Evolutionary conservation across 2,888 invertebrate species (phyloP), one percentile per base, ranked within the genome.

Genomic region (Neoascia interrupta): DNA sequence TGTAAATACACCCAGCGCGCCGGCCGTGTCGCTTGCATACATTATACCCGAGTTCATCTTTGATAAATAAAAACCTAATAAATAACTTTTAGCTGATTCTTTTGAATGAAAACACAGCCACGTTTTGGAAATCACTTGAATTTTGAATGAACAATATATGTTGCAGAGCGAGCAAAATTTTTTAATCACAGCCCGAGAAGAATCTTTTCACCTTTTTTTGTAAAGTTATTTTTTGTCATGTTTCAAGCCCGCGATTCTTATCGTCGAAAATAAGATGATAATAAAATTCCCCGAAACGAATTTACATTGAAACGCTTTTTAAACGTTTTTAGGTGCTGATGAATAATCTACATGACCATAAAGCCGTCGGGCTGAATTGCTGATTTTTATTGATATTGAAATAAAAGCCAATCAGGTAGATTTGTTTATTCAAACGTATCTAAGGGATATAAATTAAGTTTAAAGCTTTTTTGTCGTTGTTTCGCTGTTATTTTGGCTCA

Each of bases 231-330:
- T n/a, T n/a, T n/a, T n/a, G n/a, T n/a, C n/a, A n/a, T n/a, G n/a
- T n/a, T n/a, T n/a, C n/a, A n/a, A n/a, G n/a, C n/a, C n/a, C 21
- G 13, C 54, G 72, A 56, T 79, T 49, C 37, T 73, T 61, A 79
- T 72, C 72, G 54, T 64, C 53, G 64, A 63, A 72, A 53, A 66
- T 66, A 72, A 76, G 79, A 79, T 61, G 61, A 68, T 68, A 54
- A 66, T 79, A 61, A 79, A 73, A 79, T 68, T 66, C 69, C 15
- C 54, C 34, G 53, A 66, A 53, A 58, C 53, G 28, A 73, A 79
- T 79, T 73, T 73, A 79, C 73, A 79, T 73, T 79, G 73, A 73
- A 79, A 79, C 79, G 79, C 79, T 79, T 79, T 79, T 73, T 79
- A 79, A 79, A 79, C 73, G 79, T 79, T 79, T 79, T 61, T 56